These are phyloP conservation scores for Muschampia plurimacula DNA, from an alignment of 2,888 invertebrate species.

Conservation along the genomic window DNA sequence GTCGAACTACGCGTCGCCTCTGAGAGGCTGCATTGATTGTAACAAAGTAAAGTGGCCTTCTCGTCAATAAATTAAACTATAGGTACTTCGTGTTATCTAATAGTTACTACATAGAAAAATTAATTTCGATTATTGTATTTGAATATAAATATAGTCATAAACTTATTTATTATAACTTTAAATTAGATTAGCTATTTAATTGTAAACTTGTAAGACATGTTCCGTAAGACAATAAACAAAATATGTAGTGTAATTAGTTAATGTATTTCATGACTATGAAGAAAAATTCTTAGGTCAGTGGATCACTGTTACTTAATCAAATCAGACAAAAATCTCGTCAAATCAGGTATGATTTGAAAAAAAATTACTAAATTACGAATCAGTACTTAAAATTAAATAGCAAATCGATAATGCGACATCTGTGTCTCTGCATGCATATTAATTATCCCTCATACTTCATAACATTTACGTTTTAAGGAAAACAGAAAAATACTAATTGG, in stretches of 20 bases:
- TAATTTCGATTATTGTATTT: background rate
- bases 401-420: background rate
- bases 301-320: too few species aligned
- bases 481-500: background rate
- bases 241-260: too few species aligned
- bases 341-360: background rate
- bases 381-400: background rate
- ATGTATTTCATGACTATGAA: too few species aligned
- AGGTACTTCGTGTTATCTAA: background rate
- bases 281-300: too few species aligned
- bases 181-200: too few species aligned
- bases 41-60: background rate
- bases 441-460: constrained; percentile 1
- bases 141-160: too few species aligned
- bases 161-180: too few species aligned
- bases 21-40: background rate
- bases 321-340: too few species aligned
- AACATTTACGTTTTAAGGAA: constrained; percentile 3
- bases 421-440: constrained; percentile 5
- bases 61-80: constrained; percentile 2
- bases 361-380: background rate
- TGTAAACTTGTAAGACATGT: too few species aligned
- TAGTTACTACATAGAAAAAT: constrained; percentile 4
- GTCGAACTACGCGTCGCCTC: constrained; percentile 1
- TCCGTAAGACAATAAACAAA: too few species aligned